These are phyloP conservation scores for Netelia inedita DNA, from an alignment of 2,888 invertebrate genomes.

Conservation along the genomic window DNA sequence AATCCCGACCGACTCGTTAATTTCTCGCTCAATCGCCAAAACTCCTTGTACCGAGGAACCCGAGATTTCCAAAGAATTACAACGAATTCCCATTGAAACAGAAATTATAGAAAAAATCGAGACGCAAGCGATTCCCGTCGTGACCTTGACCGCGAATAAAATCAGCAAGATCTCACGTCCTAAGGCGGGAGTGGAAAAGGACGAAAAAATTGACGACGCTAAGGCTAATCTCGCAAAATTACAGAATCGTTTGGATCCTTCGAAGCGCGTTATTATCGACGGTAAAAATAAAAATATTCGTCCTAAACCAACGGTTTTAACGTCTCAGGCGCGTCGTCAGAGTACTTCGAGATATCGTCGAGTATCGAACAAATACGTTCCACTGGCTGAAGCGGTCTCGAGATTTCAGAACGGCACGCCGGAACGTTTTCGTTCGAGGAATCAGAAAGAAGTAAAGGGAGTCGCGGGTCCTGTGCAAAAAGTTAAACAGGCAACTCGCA, in stretches of 20 bases:
- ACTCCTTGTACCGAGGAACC: not conserved
- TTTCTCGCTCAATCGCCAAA: not conserved
- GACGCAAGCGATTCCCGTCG: not conserved
- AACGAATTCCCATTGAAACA: not conserved
- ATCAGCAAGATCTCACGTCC: not conserved
- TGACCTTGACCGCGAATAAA: not conserved
- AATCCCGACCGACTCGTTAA: not conserved
- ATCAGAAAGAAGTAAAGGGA: slow-evolving; percentile 76
- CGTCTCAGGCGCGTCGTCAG: slow-evolving; percentile 50
- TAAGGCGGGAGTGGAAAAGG: not conserved
- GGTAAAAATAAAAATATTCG: slow-evolving; percentile 6
- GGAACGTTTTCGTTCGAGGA: slow-evolving; percentile 85
- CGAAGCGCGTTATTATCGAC: not conserved
- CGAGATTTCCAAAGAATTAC: not conserved
- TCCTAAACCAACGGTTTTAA: slow-evolving; percentile 27
- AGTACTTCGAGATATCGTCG: slow-evolving; percentile 67
- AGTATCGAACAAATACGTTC: slow-evolving; percentile 82
- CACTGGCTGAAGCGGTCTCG: slow-evolving; percentile 86
- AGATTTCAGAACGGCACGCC: slow-evolving; percentile 87
- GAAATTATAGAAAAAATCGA: not conserved
- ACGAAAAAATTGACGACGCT: not conserved
- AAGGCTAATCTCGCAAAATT: not conserved
- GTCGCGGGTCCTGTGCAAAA: slow-evolving; percentile 74
- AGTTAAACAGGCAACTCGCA: slow-evolving; percentile 70
- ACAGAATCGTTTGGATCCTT: slow-evolving; percentile 6